Percentiles rank a stretch among this genome's conserved stretches.
These are phyloP conservation scores for Haliaeetus leucogaster DNA, from an alignment of 2,113 vertebrate species.

Conservation along the genomic window DNA sequence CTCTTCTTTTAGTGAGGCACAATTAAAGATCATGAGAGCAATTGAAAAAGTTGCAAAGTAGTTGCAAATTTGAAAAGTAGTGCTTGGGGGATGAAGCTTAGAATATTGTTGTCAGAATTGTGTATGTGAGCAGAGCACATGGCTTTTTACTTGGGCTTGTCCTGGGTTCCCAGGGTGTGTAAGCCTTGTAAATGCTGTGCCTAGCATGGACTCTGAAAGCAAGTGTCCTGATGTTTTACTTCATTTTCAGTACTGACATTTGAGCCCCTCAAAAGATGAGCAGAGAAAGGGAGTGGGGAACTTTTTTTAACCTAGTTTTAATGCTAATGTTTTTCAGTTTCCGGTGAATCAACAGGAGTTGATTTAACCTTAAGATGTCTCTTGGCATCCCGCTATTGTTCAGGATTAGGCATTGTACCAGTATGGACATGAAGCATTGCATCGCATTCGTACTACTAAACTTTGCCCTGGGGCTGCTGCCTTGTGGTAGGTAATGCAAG, in stretches of 20 bases:
- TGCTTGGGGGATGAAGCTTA: not conserved
- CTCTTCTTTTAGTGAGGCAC: not conserved
- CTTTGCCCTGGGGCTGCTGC: not conserved
- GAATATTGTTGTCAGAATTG: not conserved
- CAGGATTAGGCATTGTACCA: not conserved
- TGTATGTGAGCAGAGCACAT: not conserved
- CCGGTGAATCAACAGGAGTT: not conserved
- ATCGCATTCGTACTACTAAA: accelerated
- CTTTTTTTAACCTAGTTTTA: not conserved
- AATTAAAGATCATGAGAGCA: not conserved
- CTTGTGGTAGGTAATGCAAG: not conserved
- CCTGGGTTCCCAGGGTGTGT: not conserved
- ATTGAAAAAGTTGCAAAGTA: not conserved
- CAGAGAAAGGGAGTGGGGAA: not conserved
- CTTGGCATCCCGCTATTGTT: not conserved
- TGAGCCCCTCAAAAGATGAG: not conserved
- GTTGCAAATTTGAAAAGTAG: too few species aligned
- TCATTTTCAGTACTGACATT: not conserved
- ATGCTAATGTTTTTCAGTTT: not conserved
- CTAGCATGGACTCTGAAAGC: not conserved
- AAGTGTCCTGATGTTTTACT: not conserved
- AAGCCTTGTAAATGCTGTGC: not conserved
- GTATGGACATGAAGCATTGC: not conserved
- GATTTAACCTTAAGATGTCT: not conserved
- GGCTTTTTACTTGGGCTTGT: not conserved